Evolutionary conservation across 2,113 vertebrate species (phyloP).

Genomic region (Burhinus bistriatus): DNA sequence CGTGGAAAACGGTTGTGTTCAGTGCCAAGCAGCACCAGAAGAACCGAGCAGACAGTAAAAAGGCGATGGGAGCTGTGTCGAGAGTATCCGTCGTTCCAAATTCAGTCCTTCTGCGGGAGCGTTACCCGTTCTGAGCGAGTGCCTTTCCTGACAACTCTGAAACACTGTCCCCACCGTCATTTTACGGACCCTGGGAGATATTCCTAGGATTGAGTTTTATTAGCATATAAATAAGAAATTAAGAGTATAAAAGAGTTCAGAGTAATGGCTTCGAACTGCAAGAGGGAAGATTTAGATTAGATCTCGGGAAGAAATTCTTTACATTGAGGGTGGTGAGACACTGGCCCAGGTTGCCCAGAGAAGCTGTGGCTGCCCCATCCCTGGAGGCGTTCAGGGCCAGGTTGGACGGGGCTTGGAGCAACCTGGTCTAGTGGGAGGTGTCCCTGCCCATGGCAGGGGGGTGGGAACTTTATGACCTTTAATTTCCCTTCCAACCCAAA

Average conservation of each 20-base stretch:
- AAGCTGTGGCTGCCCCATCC: too few species aligned
- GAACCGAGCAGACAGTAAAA: background rate
- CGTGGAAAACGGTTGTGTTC: background rate
- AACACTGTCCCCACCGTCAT: background rate
- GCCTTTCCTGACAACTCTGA: background rate
- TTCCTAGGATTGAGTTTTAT: background rate
- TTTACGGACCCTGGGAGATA: background rate
- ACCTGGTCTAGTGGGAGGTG: too few species aligned
- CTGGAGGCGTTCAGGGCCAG: too few species aligned
- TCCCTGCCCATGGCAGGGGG: too few species aligned
- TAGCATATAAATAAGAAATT: constrained; percentile 26
- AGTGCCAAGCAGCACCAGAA: background rate
- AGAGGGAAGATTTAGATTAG: background rate
- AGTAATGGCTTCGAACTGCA: background rate
- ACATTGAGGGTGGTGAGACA: too few species aligned
- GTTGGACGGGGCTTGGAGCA: too few species aligned
- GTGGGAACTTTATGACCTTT: too few species aligned
- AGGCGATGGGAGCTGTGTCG: background rate
- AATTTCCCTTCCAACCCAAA: too few species aligned
- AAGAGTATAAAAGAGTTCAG: background rate
- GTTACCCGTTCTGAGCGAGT: background rate
- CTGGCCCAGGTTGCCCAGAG: too few species aligned
- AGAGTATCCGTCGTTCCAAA: background rate
- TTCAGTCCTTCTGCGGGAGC: background rate
- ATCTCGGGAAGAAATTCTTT: too few species aligned